Evolutionary conservation across 1,140 invertebrate genomes (phyloP), one percentile per base, ranked within the genome.

Genomic region (Prorops nasuta): DNA sequence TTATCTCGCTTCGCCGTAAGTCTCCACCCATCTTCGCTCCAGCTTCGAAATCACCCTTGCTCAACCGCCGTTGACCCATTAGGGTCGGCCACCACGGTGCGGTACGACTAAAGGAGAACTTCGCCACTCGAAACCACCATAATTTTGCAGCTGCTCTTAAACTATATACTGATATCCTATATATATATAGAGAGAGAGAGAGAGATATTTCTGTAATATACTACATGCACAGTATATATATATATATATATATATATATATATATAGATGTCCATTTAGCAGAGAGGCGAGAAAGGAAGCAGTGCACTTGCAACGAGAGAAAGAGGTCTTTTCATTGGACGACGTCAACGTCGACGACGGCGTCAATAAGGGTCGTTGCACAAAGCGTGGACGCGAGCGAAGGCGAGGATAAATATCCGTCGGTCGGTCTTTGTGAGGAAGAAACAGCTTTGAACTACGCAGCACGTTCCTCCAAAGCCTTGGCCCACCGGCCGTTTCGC

Each of bases 391-490:
- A n/a, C 51, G 56, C 57, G 51, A 58, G n/a, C n/a, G n/a, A n/a
- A 37, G n/a, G 56, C 42, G 37, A 51, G 48, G 48, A 59, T 51
- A 44, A 60, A 60, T 59, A n/a, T n/a, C n/a, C 51, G 46, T 44
- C 39, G 58, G 52, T 43, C 44, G 45, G 46, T 51, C 58, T 60
- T 58, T 58, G 58, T 49, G 39, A n/a, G 58, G 51, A 41, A 45
- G 46, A 37, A 58, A 24, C 47, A n/a, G n/a, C n/a, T n/a, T n/a
- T n/a, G n/a, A n/a, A n/a, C n/a, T n/a, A n/a, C n/a, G n/a, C n/a
- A n/a, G n/a, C n/a, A n/a, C n/a, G n/a, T n/a, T n/a, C 58, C 57
- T 53, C 49, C 49, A 57, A 60, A 56, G 55, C 57, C 57, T 60
- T 60, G 56, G 58, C 57, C 53, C 47, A 54, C 58, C 53, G n/a